A percentile compares a stretch with the other conserved stretches of the same genome.
Evolutionary conservation across 2,113 vertebrate species (phyloP).

Genomic region (Scytalopus superciliaris): DNA sequence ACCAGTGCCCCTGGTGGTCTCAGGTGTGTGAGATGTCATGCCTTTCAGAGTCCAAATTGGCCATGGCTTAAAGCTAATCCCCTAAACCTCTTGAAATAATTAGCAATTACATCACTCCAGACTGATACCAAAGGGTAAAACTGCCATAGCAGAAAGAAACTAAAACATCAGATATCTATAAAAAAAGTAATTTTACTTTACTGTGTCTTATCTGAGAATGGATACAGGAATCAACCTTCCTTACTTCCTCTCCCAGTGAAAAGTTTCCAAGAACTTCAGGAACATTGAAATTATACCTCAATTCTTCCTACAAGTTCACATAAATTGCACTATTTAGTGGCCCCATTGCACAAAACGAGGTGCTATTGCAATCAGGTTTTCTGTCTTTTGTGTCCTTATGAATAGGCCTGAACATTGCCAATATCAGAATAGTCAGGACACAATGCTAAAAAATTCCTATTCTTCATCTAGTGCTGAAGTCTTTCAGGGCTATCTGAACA

Average conservation of each 20-base stretch:
- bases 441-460: conserved; percentile 17
- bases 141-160: neutral
- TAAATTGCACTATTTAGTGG: neutral
- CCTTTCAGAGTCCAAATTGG: neutral
- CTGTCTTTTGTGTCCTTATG: conserved; percentile 27
- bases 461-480: neutral
- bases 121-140: neutral
- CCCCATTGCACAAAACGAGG: neutral
- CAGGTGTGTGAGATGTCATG: neutral
- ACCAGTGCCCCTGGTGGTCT: neutral
- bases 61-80: neutral
- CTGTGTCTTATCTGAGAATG: neutral
- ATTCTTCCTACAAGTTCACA: neutral
- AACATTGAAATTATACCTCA: neutral
- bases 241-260: neutral
- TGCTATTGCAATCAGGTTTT: conserved; percentile 19
- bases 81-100: neutral
- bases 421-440: neutral
- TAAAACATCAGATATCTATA: neutral
- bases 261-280: neutral
- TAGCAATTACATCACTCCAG: neutral
- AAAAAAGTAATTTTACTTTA: neutral
- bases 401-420: conserved; percentile 21
- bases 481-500: conserved; percentile 10
- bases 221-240: neutral